Conservation (phyloP, 1,140 invertebrate genomes). For the Charaxes varanes region DNA sequence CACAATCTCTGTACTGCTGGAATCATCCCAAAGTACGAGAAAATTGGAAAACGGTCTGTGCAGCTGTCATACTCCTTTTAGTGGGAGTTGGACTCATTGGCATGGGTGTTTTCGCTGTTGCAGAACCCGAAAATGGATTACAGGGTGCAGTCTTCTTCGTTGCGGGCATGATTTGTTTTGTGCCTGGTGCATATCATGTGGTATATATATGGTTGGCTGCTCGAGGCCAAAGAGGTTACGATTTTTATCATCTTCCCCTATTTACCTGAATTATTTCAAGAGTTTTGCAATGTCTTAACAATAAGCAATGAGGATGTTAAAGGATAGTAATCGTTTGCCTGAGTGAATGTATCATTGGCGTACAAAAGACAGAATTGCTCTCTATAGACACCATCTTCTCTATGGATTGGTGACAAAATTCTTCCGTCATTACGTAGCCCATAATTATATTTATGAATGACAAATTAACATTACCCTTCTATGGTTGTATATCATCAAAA, state of each 20-base stretch:
- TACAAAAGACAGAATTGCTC: no score
- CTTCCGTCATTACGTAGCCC: no score
- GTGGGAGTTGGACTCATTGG: slow-evolving; percentile 84
- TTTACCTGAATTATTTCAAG: slow-evolving; percentile 78
- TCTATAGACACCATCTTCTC: no score
- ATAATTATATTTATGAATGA: not conserved
- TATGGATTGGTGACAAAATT: no score
- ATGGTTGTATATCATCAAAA: not conserved
- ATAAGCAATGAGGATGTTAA: slow-evolving; percentile 11
- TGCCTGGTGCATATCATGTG: slow-evolving; percentile 87
- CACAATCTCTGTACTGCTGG: slow-evolving; percentile 82
- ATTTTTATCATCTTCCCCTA: slow-evolving; percentile 87
- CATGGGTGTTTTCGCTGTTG: slow-evolving; percentile 83
- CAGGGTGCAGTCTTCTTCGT: slow-evolving; percentile 88
- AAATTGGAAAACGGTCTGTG: slow-evolving; percentile 89
- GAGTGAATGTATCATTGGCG: no score
- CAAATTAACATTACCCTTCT: no score
- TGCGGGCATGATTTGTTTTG: slow-evolving; percentile 87
- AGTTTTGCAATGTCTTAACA: slow-evolving; percentile 5
- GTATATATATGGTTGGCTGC: slow-evolving; percentile 89
- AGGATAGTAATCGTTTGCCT: no score
- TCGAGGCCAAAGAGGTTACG: slow-evolving; percentile 85
- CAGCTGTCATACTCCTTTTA: slow-evolving; percentile 83
- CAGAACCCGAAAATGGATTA: slow-evolving; percentile 80
- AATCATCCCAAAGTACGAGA: slow-evolving; percentile 88